Evolutionary conservation across 2,797 vertebrate genomes (phyloP).

Genomic region (Kryptopterus vitreolus): DNA sequence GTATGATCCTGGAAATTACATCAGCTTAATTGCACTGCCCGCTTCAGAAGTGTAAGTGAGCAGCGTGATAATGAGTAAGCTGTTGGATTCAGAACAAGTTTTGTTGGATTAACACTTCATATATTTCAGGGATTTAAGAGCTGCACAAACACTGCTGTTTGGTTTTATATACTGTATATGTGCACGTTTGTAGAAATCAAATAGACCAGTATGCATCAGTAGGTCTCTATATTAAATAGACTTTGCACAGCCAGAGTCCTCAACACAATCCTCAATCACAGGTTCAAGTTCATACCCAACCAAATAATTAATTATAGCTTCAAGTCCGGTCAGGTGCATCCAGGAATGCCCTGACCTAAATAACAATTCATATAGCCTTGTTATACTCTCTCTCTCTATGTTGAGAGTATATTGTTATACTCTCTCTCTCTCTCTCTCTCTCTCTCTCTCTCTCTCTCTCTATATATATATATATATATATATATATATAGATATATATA

Average conservation of each 20-base stretch:
- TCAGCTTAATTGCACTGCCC: slow-evolving; percentile 20
- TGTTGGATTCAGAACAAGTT: not conserved
- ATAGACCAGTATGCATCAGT: no score
- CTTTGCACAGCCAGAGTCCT: no score
- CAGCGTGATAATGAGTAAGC: slow-evolving; percentile 6
- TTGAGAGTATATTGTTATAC: no score
- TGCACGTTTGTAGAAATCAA: not conserved
- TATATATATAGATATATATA: no score
- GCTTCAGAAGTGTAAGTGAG: slow-evolving; percentile 10
- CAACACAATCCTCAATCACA: not conserved
- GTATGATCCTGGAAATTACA: slow-evolving; percentile 17
- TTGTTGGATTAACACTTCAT: not conserved
- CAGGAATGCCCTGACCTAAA: no score
- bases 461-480: no score
- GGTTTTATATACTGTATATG: not conserved
- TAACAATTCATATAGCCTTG: not conserved
- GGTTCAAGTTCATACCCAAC: not conserved
- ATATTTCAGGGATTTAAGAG: not conserved
- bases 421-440: no score
- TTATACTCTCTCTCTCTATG: no score
- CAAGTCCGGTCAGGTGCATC: no score
- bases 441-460: no score
- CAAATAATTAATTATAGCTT: not conserved
- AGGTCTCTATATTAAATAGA: not conserved
- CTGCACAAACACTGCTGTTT: not conserved